Conservation (phyloP, 2,888 invertebrate genomes). For the Hirtodrosophila confusa region DNA sequence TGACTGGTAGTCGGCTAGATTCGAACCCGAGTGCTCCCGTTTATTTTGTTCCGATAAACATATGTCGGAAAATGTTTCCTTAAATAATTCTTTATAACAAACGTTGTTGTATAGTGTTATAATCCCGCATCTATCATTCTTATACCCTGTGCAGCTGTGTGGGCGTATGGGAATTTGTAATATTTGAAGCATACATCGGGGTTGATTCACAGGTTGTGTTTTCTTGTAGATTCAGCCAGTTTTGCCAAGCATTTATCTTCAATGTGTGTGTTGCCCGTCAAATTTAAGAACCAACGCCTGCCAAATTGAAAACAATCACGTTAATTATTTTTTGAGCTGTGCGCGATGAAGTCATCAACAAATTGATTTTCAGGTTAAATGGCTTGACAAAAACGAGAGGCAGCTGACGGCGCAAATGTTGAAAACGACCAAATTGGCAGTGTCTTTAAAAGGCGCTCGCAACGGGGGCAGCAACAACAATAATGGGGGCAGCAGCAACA, state of each 20-base stretch:
- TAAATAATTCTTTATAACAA: no score
- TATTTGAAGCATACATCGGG: conserved; percentile 39
- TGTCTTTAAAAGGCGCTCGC: conserved; percentile 49
- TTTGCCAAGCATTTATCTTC: conserved; percentile 7
- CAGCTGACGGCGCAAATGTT: conserved; percentile 14
- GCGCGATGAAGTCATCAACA: conserved; percentile 66
- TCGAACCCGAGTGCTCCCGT: no score
- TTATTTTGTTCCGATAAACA: no score
- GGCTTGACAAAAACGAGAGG: conserved; percentile 58
- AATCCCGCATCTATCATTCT: no score
- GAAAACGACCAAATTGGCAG: conserved; percentile 30
- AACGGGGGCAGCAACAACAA: not conserved
- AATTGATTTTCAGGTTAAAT: conserved; percentile 76
- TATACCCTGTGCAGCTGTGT: no score
- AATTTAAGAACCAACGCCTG: conserved; percentile 1
- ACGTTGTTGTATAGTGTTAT: no score
- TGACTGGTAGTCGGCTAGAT: no score
- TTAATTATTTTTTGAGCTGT: conserved; percentile 62
- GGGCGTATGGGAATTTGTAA: conserved; percentile 25
- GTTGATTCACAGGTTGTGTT: conserved; percentile 26
- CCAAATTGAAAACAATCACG: conserved; percentile 48
- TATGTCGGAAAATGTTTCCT: no score
- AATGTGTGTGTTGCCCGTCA: not conserved
- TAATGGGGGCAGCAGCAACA: conserved; percentile 6
- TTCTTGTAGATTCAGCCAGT: conserved; percentile 13